Conservation (phyloP, 2,797 vertebrate genomes). For the Sphenopsis melanotis region DNA sequence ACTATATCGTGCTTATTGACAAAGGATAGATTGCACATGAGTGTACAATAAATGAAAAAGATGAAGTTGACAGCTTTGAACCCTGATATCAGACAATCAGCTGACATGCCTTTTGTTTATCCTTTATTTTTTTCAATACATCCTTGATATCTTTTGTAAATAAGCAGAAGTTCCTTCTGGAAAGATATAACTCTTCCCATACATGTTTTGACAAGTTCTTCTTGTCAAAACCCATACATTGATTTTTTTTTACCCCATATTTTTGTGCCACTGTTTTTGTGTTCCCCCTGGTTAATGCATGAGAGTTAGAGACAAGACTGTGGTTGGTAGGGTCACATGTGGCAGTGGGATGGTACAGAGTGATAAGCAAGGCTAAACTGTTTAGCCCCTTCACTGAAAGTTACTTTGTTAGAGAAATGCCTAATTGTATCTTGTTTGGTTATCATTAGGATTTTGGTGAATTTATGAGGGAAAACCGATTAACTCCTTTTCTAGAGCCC, state of each 20-base stretch:
- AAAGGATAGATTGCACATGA: background rate
- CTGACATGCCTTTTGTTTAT: background rate
- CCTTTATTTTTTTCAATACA: background rate
- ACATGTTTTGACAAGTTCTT: accelerated
- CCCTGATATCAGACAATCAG: background rate
- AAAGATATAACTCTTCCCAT: background rate
- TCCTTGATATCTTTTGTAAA: background rate
- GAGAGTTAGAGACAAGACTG: background rate
- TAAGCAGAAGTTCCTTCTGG: background rate
- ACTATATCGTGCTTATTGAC: background rate
- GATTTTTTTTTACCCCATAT: background rate
- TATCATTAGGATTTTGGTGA: slow-evolving; percentile 95
- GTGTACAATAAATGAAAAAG: background rate
- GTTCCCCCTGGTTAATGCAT: background rate
- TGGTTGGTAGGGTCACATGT: background rate
- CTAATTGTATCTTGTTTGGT: slow-evolving; percentile 78
- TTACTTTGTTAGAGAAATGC: slow-evolving; percentile 55
- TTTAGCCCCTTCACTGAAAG: slow-evolving; percentile 48
- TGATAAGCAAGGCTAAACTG: background rate
- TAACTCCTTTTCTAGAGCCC: slow-evolving; percentile 90
- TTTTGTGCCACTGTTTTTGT: background rate
- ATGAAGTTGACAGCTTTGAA: background rate
- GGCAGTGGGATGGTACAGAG: background rate
- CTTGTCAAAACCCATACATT: background rate
- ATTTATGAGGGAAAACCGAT: slow-evolving; percentile 98